Base-by-base conservation (phyloP, 2,113 vertebrate genomes). In the Motacilla tschutschensis region DNA sequence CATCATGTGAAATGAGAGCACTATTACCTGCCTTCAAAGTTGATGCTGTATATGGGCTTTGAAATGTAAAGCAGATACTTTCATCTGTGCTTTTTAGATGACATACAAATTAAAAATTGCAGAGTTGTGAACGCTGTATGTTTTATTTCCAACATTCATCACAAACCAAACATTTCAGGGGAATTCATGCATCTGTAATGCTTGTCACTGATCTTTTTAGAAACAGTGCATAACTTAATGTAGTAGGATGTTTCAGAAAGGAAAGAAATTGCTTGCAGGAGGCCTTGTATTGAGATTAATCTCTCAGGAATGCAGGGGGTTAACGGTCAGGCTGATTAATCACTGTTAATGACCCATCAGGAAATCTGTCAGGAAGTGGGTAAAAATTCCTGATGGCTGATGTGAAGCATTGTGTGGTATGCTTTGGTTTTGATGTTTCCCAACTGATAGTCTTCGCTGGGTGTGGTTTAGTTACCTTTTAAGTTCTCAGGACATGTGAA, bases 281-380 rank as follows among this genome's bases (percentile, higher is more conserved):
- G 91, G 90, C 88, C 95, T 89, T 91, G 71, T 51, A 54, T 94
- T 28, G 29, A 91, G 92, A 91, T 89, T 97, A 96, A 97, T 95
- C 85, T 46, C 72, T 88, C 89, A 97, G 92, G 97, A 98, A 98
- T 97, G 96, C 92, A 80, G 91, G 88, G 90, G 92, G 95, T 96
- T 97, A 96, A 96, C 83, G 77, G 94, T 95, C 89, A 90, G 86
- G 93, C 94, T 93, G 91, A 94, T 96, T 83, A 83, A 94, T 96
- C 94, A 88, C 85, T 90, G 93, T 81, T 89, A 94, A 89, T 96
- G 95, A 97, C 40, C 96, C 94, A 97, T 79, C 90, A 94, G 59
- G 89, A 94, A 94, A 95, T 95, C 93, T 93, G 91, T 94, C 94
- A 87, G 93, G 92, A 95, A 96, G 91, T 96, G 95, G 94, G 95